Base-by-base conservation (phyloP, 2,888 invertebrate species). In the Drosophila anomalipes region DNA sequence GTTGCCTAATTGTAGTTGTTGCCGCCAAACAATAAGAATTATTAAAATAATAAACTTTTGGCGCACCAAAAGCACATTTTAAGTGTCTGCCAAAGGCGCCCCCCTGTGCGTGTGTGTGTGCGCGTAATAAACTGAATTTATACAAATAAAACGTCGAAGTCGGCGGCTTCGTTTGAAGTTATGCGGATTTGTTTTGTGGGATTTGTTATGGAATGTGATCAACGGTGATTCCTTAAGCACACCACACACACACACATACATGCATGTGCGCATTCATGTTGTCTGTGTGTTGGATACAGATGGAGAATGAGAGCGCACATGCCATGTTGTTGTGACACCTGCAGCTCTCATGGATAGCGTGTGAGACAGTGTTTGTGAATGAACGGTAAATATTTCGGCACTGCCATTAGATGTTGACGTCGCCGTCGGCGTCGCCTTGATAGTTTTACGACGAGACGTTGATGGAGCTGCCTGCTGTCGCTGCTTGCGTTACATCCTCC, bases 11-110 rank as follows among this genome's bases (percentile, higher is more conserved):
- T 59, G 61, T 53, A 54, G 61, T 61, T 85, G 73, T 90, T 85
- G 83, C 85, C 67, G 69, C 74, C 60, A 68, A 80, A 69, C 59
- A 61, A 77, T 69, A 74, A 53, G 69, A 86, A 89, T 91, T 91
- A 86, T 86, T 86, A 79, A 86, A 84, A 86, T 91, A 86, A 89
- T 86, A 91, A 86, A 86, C 89, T 69, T 47, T 64, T 73, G 22
- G 67, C 59, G 67, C 54, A 64, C 81, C 84, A 81, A 77, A 26
- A 82, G 90, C 88, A 70, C 79, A 87, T 87, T 85, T 87, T 72
- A 91, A 91, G 91, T 86, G 91, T 77, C 72, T 72, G 69, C 56
- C 65, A 79, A 26, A 56, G 26, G 35, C 19, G 16, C 10, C 26
- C 19, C 28, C 14, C 32, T 59, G 74, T 63, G 49, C 63, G 57